Conservation (phyloP, 2,888 invertebrate genomes). For the Chrysomela aeneicollis region DNA sequence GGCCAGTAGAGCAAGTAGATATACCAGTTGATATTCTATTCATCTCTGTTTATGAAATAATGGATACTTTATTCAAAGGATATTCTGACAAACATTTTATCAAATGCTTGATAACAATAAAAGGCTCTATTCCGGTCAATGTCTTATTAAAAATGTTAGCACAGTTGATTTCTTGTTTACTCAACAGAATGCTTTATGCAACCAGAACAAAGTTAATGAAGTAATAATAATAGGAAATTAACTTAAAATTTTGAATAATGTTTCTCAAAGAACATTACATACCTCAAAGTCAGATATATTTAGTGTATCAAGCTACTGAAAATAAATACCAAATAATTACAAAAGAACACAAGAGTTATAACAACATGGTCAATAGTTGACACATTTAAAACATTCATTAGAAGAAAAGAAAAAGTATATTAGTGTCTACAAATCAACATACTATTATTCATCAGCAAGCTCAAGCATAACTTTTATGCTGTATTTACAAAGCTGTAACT, state of each 20-base stretch:
- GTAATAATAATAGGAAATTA: neutral
- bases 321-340: neutral
- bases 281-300: neutral
- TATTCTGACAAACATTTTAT: too few species aligned
- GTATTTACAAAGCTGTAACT: slow-evolving; percentile 17
- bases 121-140: too few species aligned
- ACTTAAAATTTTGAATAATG: neutral
- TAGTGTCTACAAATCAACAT: neutral
- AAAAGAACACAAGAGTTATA: neutral
- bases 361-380: neutral
- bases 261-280: neutral
- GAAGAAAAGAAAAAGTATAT: neutral
- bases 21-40: too few species aligned
- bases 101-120: too few species aligned
- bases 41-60: too few species aligned
- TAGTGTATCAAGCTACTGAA: neutral
- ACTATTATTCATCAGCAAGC: neutral
- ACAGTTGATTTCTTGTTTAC: too few species aligned
- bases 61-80: too few species aligned
- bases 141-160: too few species aligned
- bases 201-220: too few species aligned
- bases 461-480: slow-evolving; percentile 1
- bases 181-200: too few species aligned
- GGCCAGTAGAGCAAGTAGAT: too few species aligned
- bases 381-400: neutral